Conservation (phyloP, 1,140 invertebrate species). For the Dendrolimus kikuchii region DNA sequence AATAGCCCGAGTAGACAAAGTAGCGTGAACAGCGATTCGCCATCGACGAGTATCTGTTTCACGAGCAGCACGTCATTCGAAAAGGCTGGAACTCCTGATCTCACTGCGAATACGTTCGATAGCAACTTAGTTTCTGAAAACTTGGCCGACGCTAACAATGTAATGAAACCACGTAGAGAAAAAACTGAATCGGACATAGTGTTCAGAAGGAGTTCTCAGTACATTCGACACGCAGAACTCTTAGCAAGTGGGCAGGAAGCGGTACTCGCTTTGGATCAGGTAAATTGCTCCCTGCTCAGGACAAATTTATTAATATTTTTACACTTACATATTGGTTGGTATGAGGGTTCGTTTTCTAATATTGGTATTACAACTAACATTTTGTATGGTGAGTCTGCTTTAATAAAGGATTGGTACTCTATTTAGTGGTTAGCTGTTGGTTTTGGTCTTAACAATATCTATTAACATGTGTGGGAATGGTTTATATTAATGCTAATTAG, state of each 20-base stretch:
- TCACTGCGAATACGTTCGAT: conserved; percentile 45
- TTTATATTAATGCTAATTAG: conserved; percentile 3
- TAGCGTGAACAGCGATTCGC: conserved; percentile 55
- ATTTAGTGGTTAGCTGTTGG: conserved; percentile 34
- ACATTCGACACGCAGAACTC: conserved; percentile 77
- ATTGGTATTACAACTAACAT: conserved; percentile 45
- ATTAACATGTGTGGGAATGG: conserved; percentile 35
- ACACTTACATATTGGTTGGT: conserved; percentile 45
- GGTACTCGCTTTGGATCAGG: conserved; percentile 67
- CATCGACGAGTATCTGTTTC: conserved; percentile 54
- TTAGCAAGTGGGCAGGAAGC: conserved; percentile 66
- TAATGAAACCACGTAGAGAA: conserved; percentile 80
- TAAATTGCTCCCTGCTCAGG: conserved; percentile 64
- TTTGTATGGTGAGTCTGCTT: conserved; percentile 19
- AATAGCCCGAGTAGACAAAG: conserved; percentile 44
- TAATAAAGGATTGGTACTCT: conserved; percentile 18
- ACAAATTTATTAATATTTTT: conserved; percentile 58
- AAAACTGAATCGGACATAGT: conserved; percentile 91
- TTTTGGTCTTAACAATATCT: conserved; percentile 27
- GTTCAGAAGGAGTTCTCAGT: conserved; percentile 76
- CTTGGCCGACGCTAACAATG: conserved; percentile 18
- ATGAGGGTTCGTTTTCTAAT: conserved; percentile 60
- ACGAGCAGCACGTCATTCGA: conserved; percentile 39
- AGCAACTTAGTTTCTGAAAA: conserved; percentile 18
- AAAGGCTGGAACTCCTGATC: conserved; percentile 40